Base-by-base conservation (phyloP, 1,140 invertebrate genomes). In the Vanessa atalanta region DNA sequence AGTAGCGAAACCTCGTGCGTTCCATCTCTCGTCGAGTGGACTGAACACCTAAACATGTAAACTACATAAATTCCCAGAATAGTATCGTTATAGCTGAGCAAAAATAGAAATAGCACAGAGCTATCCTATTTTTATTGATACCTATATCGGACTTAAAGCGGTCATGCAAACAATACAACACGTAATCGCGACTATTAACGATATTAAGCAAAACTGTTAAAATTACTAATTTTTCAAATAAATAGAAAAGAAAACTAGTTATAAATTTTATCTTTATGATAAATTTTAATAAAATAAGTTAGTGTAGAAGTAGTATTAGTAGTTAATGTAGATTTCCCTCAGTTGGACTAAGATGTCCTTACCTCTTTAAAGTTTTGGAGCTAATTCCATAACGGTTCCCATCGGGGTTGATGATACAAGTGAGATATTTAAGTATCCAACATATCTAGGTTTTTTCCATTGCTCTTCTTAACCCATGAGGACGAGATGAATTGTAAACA, bases 61-160 rank as follows among this genome's bases (percentile, higher is more conserved):
- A 69, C 65, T 69, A 69, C 66, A 69, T 65, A 65, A 69, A 69
- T 69, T 57, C 71, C 57, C 66, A 69, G 57, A 74, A 74, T 74
- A 69, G 72, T 66, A 65, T 48, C 57, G 55, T 63, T 70, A 55
- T 53, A 55, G 51, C n/a, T n/a, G 55, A 74, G 47, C 72, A 69
- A 63, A 74, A 74, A 74, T 74, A 74, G 72, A 74, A 65, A 74
- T 69, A 69, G 72, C 65, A 74, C 71, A 66, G 51, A 60, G 71
- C 72, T 65, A 74, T 74, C 57, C 72, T 74, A 74, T 74, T 74
- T 74, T 74, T 74, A 74, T 74, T 74, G 66, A 20, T 20, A 47
- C 70, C 65, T 72, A 65, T 55, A 65, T 53, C 43, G n/a, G 61
- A 23, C 9, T 70, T 47, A 63, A 64, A 23, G 65, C 50, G 65